These are phyloP conservation scores for Amblyopsis rosae DNA, from an alignment of 2,113 vertebrate species.

Conservation along the genomic window DNA sequence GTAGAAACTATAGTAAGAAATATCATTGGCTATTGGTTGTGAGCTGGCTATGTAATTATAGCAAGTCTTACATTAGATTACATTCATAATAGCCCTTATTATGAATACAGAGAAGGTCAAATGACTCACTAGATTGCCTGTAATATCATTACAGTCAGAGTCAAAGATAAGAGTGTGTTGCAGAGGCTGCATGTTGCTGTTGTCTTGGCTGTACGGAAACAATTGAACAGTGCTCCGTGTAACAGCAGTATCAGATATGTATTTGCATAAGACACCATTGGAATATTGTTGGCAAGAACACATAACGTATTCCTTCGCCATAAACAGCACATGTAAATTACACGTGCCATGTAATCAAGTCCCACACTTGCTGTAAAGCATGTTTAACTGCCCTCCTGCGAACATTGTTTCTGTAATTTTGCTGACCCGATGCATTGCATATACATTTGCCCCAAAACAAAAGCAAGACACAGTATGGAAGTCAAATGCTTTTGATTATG, in stretches of 20 bases:
- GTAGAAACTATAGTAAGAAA: constrained; percentile 25
- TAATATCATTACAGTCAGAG: constrained; percentile 67
- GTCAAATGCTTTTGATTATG: too few species aligned
- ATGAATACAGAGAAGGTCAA: constrained; percentile 70
- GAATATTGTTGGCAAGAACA: constrained; percentile 33
- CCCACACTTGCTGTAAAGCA: too few species aligned
- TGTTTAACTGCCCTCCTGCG: too few species aligned
- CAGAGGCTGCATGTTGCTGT: constrained; percentile 33
- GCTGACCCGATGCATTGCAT: too few species aligned
- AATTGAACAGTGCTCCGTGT: constrained; percentile 43
- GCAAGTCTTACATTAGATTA: constrained; percentile 66
- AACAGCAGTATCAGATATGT: constrained; percentile 32
- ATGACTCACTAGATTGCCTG: constrained; percentile 59
- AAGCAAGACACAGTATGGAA: too few species aligned
- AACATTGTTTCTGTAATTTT: too few species aligned
- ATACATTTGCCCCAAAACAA: too few species aligned
- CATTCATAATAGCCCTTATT: constrained; percentile 40
- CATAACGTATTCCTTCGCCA: constrained; percentile 34
- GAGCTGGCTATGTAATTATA: constrained; percentile 59
- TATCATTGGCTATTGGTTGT: constrained; percentile 46
- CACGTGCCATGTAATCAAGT: constrained; percentile 11
- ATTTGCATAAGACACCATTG: constrained; percentile 54
- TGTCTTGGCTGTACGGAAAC: constrained; percentile 36
- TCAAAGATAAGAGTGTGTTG: constrained; percentile 62
- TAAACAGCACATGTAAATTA: constrained; percentile 58